Base-by-base conservation (phyloP, 2,797 vertebrate genomes). In the Hippopotamyrus pictus region DNA sequence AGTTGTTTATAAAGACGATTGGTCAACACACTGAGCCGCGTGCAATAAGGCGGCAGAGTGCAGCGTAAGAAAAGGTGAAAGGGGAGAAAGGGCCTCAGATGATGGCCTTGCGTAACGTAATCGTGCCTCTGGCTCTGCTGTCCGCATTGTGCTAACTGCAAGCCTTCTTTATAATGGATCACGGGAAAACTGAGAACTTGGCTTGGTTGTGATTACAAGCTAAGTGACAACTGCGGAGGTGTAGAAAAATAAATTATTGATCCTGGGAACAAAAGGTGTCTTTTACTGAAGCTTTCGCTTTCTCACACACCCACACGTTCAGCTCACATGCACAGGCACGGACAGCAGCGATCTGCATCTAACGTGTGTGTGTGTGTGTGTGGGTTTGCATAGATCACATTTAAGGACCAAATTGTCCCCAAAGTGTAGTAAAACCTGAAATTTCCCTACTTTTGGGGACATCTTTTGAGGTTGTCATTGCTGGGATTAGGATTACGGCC, bases 191-290 rank as follows among this genome's bases (percentile, higher is more conserved):
- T 50, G 86, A 90, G 86, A 73, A 53, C 73, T 88, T 44, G 41
- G 41, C 89, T 51, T 11, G 73, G 73, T 83, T 84, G 82, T 59
- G 89, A 90, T 88, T 82, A 90, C 88, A 88, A 83, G 53, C 33
- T 83, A 29, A 29, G 53, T 59, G 53, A 46, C 19, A 25, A 57
- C 54, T 46, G 41, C 22, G 41, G 41, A 83, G 86, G 29, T 41
- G 53, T 87, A 51, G 54, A 33, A 14, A 65, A 44, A 59, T 87
- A 65, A 87, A 62, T 59, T 87, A 87, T 59, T 44, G 53, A 59
- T 87, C 19, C 46, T 25, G 14, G 12, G 53, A 87, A 59, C 53
- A n/a, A 62, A 51, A 65, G 41, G 14, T 87, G 50, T 62, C n/a
- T 22, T 87, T 59, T 29, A 22, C 33, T 25, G 83, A 17, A 25